Percentiles rank a stretch among this genome's conserved stretches.
Conservation (phyloP, 2,888 invertebrate genomes). For the Altica lythri region DNA sequence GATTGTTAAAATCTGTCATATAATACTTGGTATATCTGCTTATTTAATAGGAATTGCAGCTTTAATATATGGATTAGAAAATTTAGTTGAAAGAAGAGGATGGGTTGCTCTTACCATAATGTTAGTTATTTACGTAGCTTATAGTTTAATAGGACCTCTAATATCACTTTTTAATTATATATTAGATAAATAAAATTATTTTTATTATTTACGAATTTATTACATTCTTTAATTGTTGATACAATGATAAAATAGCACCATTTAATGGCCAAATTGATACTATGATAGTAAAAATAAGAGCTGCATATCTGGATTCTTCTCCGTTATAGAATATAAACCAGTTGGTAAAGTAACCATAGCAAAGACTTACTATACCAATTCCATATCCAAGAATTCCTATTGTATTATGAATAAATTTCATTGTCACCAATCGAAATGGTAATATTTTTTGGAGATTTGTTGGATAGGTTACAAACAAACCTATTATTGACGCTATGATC, state of each 20-base stretch:
- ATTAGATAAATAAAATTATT: background rate
- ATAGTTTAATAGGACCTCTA: constrained; percentile 32
- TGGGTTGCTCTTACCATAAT: constrained; percentile 32
- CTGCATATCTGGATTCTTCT: constrained; percentile 43
- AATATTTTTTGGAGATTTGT: constrained; percentile 38
- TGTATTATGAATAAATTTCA: constrained; percentile 50
- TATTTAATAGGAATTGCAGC: constrained; percentile 36
- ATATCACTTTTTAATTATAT: constrained; percentile 17
- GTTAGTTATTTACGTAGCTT: constrained; percentile 27
- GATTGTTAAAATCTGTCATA: constrained; percentile 31
- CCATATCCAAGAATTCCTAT: constrained; percentile 49
- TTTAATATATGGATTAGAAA: constrained; percentile 34
- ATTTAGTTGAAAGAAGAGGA: constrained; percentile 26
- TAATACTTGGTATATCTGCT: constrained; percentile 30
- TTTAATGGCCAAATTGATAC: constrained; percentile 48
- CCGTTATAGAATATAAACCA: constrained; percentile 47
- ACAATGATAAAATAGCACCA: constrained; percentile 43
- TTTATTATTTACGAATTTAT: constrained; percentile 15
- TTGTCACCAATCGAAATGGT: constrained; percentile 42
- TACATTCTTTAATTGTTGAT: constrained; percentile 43
- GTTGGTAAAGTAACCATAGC: constrained; percentile 47
- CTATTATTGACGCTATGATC: constrained; percentile 42
- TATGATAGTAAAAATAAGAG: constrained; percentile 44
- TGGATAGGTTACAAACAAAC: constrained; percentile 44
- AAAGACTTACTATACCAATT: constrained; percentile 49